Evolutionary conservation across 23 tunicate genomes (phyloP), one percentile per base, ranked within the genome.

Genomic region (Styela plicata): DNA sequence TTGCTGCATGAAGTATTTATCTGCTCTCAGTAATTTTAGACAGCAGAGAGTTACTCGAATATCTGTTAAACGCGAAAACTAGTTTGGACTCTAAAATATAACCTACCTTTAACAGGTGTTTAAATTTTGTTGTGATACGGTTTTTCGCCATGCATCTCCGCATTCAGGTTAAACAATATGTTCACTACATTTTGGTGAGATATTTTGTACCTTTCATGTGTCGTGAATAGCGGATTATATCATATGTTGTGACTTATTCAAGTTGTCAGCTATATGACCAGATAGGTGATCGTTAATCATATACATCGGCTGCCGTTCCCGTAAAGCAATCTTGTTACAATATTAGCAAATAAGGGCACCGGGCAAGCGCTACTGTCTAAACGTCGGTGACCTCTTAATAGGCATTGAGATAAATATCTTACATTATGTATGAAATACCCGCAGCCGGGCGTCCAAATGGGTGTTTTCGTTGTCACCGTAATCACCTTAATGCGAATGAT

Each of bases 381-480:
- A 44, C 57, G 57, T 44, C 57, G 57, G 57, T 44, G 57, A 44
- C 57, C 57, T 44, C 57, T 13, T 44, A 44, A 44, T 44, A 44
- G 57, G 57, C 57, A 13, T 44, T 44, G 57, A 44, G 24, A 71
- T 71, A 71, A 71, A 71, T 32, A 26, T 26, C 77, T 28, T 71
- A 22, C 77, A 71, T 71, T 71, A 71, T 71, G 77, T 34, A 71
- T 22, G 77, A 30, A 71, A 30, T 34, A 28, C 24, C 29, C 34
- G 77, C 34, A 71, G 36, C 36, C 37, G 23, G 37, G 34, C 17
- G 77, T 28, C 77, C 29, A 71, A 71, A 71, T 71, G 77, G 77
- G 17, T 71, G 77, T 71, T 71, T 71, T 71, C 36, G 77, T 33
- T 71, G 77, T 71, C 77, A 71, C 34, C 77, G 34, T 30, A 71